Conservation (phyloP, 2,888 invertebrate species). For the Pristionchus mayeri region DNA sequence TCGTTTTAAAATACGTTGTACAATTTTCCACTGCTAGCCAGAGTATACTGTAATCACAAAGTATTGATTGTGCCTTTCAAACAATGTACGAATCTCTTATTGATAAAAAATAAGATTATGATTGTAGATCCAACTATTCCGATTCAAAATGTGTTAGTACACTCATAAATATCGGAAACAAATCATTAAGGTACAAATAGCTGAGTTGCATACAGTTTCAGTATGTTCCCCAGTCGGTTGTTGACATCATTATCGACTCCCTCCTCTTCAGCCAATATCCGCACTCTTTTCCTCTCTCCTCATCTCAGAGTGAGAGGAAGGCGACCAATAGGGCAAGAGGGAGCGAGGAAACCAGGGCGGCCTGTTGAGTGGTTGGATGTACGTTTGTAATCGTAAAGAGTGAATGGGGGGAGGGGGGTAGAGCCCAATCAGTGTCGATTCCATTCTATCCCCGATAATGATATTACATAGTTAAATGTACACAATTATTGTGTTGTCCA, state of each 20-base stretch:
- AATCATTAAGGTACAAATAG: background rate
- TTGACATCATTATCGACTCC: background rate
- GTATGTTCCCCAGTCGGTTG: conserved; percentile 26
- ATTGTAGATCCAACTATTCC: background rate
- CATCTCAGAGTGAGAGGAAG: conserved; percentile 35
- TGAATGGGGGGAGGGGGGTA: too few species aligned
- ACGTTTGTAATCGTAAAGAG: too few species aligned
- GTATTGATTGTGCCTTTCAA: conserved; percentile 23
- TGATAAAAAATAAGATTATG: background rate
- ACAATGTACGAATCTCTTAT: background rate
- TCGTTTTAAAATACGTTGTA: conserved; percentile 28
- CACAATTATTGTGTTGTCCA: too few species aligned
- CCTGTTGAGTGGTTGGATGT: conserved; percentile 44
- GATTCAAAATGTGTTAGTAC: background rate
- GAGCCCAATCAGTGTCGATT: too few species aligned
- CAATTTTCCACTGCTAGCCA: conserved; percentile 11
- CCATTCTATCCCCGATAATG: too few species aligned
- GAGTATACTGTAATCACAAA: conserved; percentile 28
- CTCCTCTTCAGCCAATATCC: background rate
- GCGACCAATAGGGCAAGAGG: background rate
- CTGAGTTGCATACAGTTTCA: background rate
- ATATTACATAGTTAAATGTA: too few species aligned
- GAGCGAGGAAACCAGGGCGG: conserved; percentile 9
- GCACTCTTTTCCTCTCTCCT: conserved; percentile 9
- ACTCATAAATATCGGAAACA: background rate